These are phyloP conservation scores for Dexiosoma caninum DNA, from an alignment of 2,888 invertebrate genomes.

Conservation along the genomic window DNA sequence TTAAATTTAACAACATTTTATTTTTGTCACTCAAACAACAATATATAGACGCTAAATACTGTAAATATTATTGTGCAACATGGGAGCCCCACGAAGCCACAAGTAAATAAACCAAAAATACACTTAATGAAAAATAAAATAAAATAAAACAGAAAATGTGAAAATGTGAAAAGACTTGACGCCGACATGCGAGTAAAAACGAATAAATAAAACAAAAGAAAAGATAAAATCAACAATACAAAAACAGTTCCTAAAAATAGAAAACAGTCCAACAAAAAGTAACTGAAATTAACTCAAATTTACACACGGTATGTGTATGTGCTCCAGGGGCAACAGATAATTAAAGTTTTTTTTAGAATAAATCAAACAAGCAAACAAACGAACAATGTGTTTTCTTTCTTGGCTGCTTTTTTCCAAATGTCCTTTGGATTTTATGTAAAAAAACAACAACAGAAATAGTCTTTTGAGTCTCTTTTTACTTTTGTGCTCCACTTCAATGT, in stretches of 20 bases:
- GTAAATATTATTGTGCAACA: conserved; percentile 40
- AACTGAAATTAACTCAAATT: conserved; percentile 49
- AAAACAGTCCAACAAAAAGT: not conserved
- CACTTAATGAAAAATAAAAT: no score
- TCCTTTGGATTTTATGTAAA: conserved; percentile 19
- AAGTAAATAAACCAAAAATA: conserved; percentile 23
- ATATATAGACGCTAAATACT: conserved; percentile 52
- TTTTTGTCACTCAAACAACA: conserved; percentile 26
- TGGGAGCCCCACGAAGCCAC: conserved; percentile 7
- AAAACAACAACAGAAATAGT: not conserved
- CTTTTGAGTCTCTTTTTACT: conserved; percentile 1
- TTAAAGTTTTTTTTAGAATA: conserved; percentile 10
- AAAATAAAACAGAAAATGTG: no score
- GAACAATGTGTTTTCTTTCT: conserved; percentile 32
- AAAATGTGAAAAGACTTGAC: conserved; percentile 37
- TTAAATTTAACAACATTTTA: conserved; percentile 24
- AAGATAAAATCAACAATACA: not conserved
- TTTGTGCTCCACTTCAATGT: conserved; percentile 44
- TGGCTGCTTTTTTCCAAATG: not conserved
- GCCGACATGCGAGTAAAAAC: conserved; percentile 24
- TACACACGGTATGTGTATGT: conserved; percentile 11
- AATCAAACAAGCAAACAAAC: not conserved
- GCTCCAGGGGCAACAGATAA: conserved; percentile 26
- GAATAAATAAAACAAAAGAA: not conserved
- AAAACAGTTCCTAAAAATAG: conserved; percentile 1